phyloP scores from a whole-genome alignment of 2,797 vertebrate species.

The Macroramphosus scolopax region DNA sequence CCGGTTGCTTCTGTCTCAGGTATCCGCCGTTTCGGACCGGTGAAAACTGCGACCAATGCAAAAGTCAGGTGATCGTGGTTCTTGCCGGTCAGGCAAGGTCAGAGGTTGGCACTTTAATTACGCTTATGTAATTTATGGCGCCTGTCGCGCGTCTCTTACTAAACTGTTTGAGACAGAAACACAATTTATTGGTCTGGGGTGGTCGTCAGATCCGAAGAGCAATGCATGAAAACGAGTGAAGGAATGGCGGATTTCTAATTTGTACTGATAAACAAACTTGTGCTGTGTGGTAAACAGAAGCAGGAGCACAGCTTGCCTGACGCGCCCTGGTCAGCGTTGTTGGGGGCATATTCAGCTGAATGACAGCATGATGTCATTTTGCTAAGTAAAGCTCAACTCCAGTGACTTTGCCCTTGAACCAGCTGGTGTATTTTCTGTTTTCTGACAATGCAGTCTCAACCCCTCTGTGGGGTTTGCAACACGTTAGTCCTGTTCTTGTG shows the following conservation, averaged over 20 bases:
- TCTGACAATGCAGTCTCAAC: too few relatives aligned
- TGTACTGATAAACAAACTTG: constrained; percentile 55
- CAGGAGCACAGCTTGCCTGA: constrained; percentile 3
- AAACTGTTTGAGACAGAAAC: constrained; percentile 71
- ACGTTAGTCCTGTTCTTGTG: constrained; percentile 36
- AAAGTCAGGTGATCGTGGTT: constrained; percentile 78
- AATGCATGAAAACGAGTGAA: constrained; percentile 10
- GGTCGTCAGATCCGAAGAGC: constrained; percentile 26
- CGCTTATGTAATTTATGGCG: constrained; percentile 82
- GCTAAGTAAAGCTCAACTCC: constrained; percentile 36
- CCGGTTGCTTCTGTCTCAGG: constrained; percentile 1
- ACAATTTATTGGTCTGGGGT: constrained; percentile 71
- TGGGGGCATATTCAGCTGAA: constrained; percentile 11
- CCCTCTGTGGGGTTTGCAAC: constrained; percentile 37
- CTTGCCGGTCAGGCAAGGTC: constrained; percentile 77
- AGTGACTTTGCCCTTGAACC: constrained; percentile 68
- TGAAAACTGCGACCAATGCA: constrained; percentile 55
- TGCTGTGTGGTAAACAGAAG: constrained; percentile 25
- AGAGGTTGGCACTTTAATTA: constrained; percentile 86
- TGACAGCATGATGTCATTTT: constrained; percentile 49
- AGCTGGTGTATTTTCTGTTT: constrained; percentile 13
- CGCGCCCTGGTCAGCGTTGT: constrained; percentile 34
- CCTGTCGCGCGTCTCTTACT: constrained; percentile 70
- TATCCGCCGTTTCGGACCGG: too few relatives aligned
- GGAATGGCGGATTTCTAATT: constrained; percentile 56